Evolutionary conservation across 53 echinoderm and acorn worm species (phyloP), one percentile per base, ranked within the genome.

Genomic region (Zoroaster sp.): DNA sequence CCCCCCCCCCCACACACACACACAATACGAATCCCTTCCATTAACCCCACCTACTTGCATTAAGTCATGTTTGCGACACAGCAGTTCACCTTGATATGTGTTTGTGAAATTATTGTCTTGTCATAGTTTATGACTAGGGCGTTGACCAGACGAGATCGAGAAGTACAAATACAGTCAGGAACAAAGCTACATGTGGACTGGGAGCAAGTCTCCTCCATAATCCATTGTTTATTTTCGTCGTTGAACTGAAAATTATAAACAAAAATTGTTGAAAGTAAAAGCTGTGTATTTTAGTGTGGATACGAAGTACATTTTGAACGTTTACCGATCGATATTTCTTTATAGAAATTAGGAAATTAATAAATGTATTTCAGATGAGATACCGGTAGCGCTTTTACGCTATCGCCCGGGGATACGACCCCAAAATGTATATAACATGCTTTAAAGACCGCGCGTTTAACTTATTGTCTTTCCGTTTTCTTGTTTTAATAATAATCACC

Each of bases 181-280:
- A 88, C 88, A 31, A 76, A 77, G 20, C 67, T 88, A 23, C 88
- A 88, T 2, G 73, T 72, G 41, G 66, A 35, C 51, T 88, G 88
- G 46, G 88, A 69, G 35, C 88, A 88, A 33, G 66, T 66, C 77
- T 88, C 88, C 21, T 88, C 77, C 2, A 88, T 25, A n/a, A 70
- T 70, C 87, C 87, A 87, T 67, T 88, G 88, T 11, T 14, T 23
- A 41, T 88, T 46, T 13, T 44, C 47, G 15, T 63, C 39, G 45
- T 88, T 67, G 44, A 88, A 77, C 88, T 88, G 28, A 40, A 87
- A 68, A 10, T 7, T 1, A 40, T 40, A 83, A 68, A 53, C 23
- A 9, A 59, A 17, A 69, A 36, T 5, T 21, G 15, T 5, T 4
- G 20, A 63, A 63, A 63, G 5, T 17, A 17, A 63, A 18, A 63